These are phyloP conservation scores for Thera obeliscata DNA, from an alignment of 2,888 invertebrate genomes.

Conservation along the genomic window DNA sequence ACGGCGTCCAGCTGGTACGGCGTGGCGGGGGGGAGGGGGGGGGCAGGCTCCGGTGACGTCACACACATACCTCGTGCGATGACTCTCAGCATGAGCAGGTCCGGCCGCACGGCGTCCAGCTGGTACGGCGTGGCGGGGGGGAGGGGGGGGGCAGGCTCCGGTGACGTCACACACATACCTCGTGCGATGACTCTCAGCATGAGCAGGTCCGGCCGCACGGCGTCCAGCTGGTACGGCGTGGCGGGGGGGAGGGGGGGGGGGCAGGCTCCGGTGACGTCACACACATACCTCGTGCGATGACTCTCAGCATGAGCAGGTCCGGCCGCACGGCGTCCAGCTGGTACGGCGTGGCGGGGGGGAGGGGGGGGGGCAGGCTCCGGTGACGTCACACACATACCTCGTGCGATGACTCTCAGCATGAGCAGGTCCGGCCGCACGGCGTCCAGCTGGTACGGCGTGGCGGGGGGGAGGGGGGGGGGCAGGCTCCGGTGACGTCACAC, in stretches of 20 bases:
- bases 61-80: conserved; percentile 89
- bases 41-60: too few relatives aligned
- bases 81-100: conserved; percentile 92
- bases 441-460: conserved; percentile 95
- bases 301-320: conserved; percentile 93
- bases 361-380: conserved; percentile 91
- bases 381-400: conserved; percentile 73
- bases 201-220: conserved; percentile 95
- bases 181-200: conserved; percentile 92
- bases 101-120: conserved; percentile 95
- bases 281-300: conserved; percentile 88
- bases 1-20: too few relatives aligned
- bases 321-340: conserved; percentile 96
- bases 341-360: conserved; percentile 95
- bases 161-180: conserved; percentile 66
- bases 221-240: conserved; percentile 95
- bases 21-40: too few relatives aligned
- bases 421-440: conserved; percentile 96
- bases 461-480: conserved; percentile 94
- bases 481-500: too few relatives aligned
- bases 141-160: conserved; percentile 91
- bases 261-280: conserved; percentile 82
- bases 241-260: conserved; percentile 94
- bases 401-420: conserved; percentile 91
- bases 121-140: conserved; percentile 95